Conservation (phyloP, 2,888 invertebrate genomes). For the Oscheius myriophilus region DNA sequence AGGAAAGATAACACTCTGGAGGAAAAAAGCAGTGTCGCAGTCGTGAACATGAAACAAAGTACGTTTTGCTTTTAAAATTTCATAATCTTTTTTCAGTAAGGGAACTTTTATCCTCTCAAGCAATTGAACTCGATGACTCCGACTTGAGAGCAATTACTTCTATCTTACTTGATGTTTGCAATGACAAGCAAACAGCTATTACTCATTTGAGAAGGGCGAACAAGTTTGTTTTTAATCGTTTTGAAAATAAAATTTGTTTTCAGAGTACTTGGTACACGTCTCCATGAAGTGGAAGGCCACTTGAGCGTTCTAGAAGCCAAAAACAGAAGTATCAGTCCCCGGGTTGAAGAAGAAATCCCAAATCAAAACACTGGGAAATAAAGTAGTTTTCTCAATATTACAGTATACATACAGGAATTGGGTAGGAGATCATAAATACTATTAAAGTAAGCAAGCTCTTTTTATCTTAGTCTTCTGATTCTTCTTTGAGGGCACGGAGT, state of each 20-base stretch:
- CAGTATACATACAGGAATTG: neutral
- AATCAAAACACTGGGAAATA: neutral
- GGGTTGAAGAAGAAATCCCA: constrained; percentile 6
- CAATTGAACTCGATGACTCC: constrained; percentile 55
- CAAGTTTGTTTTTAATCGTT: constrained; percentile 76
- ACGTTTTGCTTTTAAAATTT: constrained; percentile 1
- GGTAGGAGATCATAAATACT: too few species aligned
- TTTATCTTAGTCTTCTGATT: constrained; percentile 11
- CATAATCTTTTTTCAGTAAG: constrained; percentile 37
- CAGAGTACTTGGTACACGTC: constrained; percentile 83
- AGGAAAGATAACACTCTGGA: constrained; percentile 32
- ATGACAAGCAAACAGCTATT: constrained; percentile 85
- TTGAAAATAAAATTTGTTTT: too few species aligned
- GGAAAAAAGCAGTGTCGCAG: constrained; percentile 46
- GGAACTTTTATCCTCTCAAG: constrained; percentile 51
- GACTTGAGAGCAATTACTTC: constrained; percentile 83
- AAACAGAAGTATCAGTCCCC: constrained; percentile 42
- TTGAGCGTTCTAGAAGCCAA: constrained; percentile 36
- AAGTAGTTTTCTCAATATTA: neutral
- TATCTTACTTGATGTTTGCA: constrained; percentile 84
- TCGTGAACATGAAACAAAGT: constrained; percentile 62
- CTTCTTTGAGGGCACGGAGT: constrained; percentile 35
- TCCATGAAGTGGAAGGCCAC: constrained; percentile 80
- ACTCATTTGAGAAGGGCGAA: constrained; percentile 88
- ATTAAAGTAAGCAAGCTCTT: too few species aligned